phyloP scores from a whole-genome alignment of 2,888 invertebrate species.

The Zhuqinia jingwanae region DNA sequence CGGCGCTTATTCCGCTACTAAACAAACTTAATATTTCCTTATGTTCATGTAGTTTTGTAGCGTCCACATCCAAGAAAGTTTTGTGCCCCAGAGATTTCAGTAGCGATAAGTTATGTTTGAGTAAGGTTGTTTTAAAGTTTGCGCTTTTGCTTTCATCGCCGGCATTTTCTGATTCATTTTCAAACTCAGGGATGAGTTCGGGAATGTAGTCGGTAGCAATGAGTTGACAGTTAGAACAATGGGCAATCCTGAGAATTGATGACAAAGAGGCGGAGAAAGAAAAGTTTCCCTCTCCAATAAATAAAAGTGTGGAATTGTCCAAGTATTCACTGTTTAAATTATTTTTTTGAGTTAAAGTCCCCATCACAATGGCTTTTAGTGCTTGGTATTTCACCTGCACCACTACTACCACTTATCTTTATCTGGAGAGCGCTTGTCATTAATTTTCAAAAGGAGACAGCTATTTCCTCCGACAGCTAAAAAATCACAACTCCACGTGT shows the following conservation, averaged over 20 bases:
- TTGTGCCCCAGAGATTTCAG: conserved; percentile 37
- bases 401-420: too few species aligned
- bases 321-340: too few species aligned
- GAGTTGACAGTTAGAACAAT: background rate
- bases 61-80: conserved; percentile 48
- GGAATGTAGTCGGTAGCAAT: conserved; percentile 43
- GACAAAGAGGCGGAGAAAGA: conserved; percentile 34
- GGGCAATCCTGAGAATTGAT: too few species aligned
- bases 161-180: background rate
- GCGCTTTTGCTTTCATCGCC: background rate
- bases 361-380: too few species aligned
- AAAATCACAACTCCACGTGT: too few species aligned
- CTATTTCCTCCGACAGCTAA: too few species aligned
- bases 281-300: conserved; percentile 58
- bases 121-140: background rate
- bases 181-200: background rate
- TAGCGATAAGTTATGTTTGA: conserved; percentile 9
- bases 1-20: too few species aligned
- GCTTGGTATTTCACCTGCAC: too few species aligned
- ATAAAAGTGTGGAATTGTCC: conserved; percentile 1
- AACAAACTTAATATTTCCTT: background rate
- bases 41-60: conserved; percentile 41
- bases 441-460: too few species aligned
- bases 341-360: too few species aligned
- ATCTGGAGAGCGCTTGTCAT: too few species aligned